Conservation (phyloP, 2,113 vertebrate genomes). For the Montifringilla adamsi region DNA sequence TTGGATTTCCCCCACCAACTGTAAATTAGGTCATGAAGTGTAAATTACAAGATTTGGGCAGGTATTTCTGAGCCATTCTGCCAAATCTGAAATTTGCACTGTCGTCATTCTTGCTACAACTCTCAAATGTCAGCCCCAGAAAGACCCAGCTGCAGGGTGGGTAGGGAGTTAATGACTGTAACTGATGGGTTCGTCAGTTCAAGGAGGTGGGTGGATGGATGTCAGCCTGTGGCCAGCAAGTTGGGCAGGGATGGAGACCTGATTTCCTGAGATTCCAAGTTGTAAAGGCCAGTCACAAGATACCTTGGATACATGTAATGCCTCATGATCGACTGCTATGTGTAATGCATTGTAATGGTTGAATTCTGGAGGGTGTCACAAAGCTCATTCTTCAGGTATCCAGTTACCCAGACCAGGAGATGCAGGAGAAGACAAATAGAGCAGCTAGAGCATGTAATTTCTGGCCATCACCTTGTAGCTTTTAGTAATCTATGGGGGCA, state of each 20-base stretch:
- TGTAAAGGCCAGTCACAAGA: not conserved
- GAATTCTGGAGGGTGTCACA: not conserved
- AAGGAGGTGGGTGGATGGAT: not conserved
- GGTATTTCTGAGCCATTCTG: not conserved
- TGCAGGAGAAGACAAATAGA: not conserved
- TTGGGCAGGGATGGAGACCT: not conserved
- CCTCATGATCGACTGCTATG: not conserved
- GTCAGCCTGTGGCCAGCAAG: not conserved
- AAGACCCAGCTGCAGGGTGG: not conserved
- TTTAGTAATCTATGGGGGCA: not conserved
- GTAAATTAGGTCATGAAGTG: not conserved
- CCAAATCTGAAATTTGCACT: fast-evolving
- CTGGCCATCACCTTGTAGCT: not conserved
- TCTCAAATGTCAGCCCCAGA: not conserved
- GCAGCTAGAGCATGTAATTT: not conserved
- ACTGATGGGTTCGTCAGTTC: not conserved
- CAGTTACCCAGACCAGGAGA: not conserved
- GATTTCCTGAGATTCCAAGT: not conserved
- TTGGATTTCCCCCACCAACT: constrained; percentile 3
- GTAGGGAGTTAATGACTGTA: not conserved
- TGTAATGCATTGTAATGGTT: not conserved
- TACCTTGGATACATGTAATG: not conserved
- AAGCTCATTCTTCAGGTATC: not conserved
- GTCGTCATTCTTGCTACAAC: not conserved
- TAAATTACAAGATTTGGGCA: not conserved